phyloP scores from a whole-genome alignment of 2,888 invertebrate species.

The Drepanosiphum platanoidis region DNA sequence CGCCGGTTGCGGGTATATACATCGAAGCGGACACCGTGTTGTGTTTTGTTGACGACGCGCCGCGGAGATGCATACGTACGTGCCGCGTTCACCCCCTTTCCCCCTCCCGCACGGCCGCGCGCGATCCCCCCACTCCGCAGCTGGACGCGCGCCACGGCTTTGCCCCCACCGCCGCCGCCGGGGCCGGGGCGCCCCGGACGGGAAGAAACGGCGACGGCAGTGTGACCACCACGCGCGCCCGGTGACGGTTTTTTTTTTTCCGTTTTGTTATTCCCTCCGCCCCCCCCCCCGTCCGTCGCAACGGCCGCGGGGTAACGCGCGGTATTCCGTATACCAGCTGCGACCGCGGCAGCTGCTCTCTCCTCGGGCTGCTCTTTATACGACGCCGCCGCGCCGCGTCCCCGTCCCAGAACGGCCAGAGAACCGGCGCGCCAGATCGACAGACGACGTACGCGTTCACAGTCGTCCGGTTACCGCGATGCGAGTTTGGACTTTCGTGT shows the following conservation, averaged over 20 bases:
- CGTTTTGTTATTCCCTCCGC: neutral
- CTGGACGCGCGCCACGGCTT: slow-evolving; percentile 25
- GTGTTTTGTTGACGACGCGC: slow-evolving; percentile 61
- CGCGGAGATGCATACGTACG: slow-evolving; percentile 59
- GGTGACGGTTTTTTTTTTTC: neutral
- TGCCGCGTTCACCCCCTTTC: slow-evolving; percentile 12
- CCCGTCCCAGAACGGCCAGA: too few species aligned
- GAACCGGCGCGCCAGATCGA: too few species aligned
- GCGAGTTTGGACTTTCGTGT: too few species aligned
- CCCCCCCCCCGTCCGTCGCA: neutral
- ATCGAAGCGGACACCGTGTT: slow-evolving; percentile 58
- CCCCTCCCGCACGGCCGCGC: neutral
- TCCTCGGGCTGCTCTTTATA: too few species aligned
- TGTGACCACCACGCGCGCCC: slow-evolving; percentile 55
- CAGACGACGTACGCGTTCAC: too few species aligned
- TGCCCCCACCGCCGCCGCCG: neutral
- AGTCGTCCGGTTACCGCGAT: too few species aligned
- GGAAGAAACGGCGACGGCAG: neutral
- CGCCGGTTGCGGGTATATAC: slow-evolving; percentile 52
- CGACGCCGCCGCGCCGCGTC: too few species aligned
- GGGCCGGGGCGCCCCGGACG: neutral
- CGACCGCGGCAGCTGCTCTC: neutral
- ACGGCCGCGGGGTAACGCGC: neutral
- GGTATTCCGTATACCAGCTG: too few species aligned
- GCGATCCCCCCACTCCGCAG: neutral